Evolutionary conservation across 2,797 vertebrate species (phyloP).

Genomic region (Pristis pectinata): DNA sequence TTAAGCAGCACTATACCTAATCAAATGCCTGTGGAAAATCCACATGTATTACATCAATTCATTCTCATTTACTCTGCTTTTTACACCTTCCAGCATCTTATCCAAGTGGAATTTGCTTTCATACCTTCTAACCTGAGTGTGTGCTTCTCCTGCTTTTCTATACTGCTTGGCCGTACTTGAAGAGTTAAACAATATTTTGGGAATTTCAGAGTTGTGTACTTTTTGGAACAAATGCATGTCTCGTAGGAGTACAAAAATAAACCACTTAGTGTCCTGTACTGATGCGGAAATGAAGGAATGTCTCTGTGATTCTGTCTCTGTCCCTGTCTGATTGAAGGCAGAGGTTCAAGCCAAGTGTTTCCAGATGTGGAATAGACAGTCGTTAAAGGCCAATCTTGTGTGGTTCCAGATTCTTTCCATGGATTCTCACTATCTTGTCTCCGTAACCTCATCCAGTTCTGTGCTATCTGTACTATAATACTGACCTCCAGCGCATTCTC

Average conservation of each 20-base stretch:
- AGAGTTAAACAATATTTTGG: background rate
- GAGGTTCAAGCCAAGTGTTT: background rate
- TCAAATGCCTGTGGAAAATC: too few relatives aligned
- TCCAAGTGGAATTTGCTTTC: too few relatives aligned
- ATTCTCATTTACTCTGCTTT: too few relatives aligned
- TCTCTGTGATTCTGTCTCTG: background rate
- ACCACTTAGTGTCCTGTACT: background rate
- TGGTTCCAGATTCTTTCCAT: background rate
- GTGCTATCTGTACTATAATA: background rate
- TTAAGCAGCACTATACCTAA: too few relatives aligned
- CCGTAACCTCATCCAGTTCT: background rate
- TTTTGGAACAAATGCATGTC: background rate
- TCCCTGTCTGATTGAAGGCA: background rate
- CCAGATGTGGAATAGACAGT: background rate
- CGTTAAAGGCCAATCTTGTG: background rate
- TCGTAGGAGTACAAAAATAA: background rate
- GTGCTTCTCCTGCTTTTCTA: too few relatives aligned
- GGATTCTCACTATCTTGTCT: background rate
- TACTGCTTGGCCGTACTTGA: background rate
- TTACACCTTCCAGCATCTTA: too few relatives aligned
- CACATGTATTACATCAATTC: too few relatives aligned
- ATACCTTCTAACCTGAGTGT: too few relatives aligned
- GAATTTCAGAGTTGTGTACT: background rate
- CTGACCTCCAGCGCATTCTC: background rate
- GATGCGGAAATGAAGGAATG: conserved; percentile 25